phyloP scores from a whole-genome alignment of 2,888 invertebrate genomes.

The Anorthoa munda region DNA sequence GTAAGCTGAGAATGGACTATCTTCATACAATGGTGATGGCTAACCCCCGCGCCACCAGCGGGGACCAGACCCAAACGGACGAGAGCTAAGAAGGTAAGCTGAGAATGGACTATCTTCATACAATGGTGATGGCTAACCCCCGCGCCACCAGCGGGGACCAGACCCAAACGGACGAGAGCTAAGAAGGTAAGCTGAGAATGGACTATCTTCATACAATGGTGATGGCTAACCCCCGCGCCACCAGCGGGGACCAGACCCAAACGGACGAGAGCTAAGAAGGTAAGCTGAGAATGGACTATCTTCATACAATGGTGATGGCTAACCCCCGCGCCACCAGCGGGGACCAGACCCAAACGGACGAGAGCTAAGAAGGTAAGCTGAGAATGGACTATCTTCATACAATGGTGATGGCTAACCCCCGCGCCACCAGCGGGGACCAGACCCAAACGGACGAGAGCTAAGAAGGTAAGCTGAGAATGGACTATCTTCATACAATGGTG shows the following conservation, averaged over 20 bases:
- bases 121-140: no score
- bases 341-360: conserved; percentile 80
- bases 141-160: conserved; percentile 62
- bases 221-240: not conserved
- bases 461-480: conserved; percentile 74
- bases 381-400: no score
- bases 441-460: conserved; percentile 82
- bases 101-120: no score
- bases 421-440: conserved; percentile 67
- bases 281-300: conserved; percentile 45
- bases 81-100: conserved; percentile 80
- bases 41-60: conserved; percentile 31
- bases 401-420: no score
- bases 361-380: conserved; percentile 80
- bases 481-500: no score
- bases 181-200: conserved; percentile 76
- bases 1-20: conserved; percentile 61
- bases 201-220: no score
- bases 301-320: no score
- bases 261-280: conserved; percentile 82
- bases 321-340: conserved; percentile 57
- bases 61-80: conserved; percentile 82
- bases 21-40: no score
- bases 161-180: conserved; percentile 82
- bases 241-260: conserved; percentile 77